Conservation (phyloP, 2,888 invertebrate genomes). For the Agapostemon virescens region DNA sequence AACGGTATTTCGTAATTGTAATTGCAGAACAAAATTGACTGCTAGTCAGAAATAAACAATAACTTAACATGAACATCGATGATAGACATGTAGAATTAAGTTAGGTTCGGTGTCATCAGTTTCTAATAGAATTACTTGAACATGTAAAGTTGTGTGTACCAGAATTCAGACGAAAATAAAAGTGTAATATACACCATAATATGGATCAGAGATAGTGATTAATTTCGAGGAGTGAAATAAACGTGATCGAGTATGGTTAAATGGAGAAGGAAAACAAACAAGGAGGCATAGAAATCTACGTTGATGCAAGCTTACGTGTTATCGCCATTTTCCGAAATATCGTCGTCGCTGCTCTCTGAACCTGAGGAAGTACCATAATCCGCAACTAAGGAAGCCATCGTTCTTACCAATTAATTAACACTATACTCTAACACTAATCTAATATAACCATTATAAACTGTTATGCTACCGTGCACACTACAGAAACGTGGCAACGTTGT, state of each 20-base stretch:
- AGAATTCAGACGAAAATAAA: background rate
- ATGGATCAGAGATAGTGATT: background rate
- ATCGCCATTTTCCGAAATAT: conserved; percentile 72
- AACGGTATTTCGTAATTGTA: background rate
- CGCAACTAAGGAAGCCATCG: conserved; percentile 86
- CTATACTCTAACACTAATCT: conserved; percentile 64
- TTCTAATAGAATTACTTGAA: background rate
- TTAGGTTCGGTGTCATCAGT: background rate
- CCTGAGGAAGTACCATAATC: conserved; percentile 85
- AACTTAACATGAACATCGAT: background rate
- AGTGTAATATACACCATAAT: background rate
- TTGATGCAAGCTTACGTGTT: conserved; percentile 74
- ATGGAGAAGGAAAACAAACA: conserved; percentile 51
- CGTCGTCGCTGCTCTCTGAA: conserved; percentile 81
- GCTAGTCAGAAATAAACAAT: background rate
- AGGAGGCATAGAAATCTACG: conserved; percentile 35
- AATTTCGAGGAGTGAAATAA: conserved; percentile 5
- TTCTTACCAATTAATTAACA: conserved; percentile 64
- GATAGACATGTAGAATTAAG: background rate
- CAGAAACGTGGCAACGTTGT: conserved; percentile 63
- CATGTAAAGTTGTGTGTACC: background rate
- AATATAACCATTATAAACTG: conserved; percentile 64
- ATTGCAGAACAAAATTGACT: background rate
- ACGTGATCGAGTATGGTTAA: conserved; percentile 43
- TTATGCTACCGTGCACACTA: conserved; percentile 45